Evolutionary conservation across 2,797 vertebrate species (phyloP).

Genomic region (Crypturellus tataupa): DNA sequence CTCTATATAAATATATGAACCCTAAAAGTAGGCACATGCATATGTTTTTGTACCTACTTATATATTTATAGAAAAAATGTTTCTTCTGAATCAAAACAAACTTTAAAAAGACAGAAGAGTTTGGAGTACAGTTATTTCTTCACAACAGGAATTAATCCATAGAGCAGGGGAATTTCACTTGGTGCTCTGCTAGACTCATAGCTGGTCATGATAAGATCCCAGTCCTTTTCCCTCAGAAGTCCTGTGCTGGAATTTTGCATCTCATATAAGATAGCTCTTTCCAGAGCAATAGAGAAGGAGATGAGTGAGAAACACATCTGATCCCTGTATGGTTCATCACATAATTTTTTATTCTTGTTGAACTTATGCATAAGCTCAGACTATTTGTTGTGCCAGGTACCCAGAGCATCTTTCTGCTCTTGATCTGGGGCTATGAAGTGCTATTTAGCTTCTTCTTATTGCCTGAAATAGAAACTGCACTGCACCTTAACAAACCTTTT

Average conservation of each 20-base stretch:
- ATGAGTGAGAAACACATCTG: neutral
- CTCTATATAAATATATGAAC: neutral
- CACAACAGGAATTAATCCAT: neutral
- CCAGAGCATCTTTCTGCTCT: neutral
- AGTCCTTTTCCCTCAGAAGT: neutral
- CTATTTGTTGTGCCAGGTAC: neutral
- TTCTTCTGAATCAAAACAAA: neutral
- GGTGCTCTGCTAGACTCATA: neutral
- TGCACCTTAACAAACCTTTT: neutral
- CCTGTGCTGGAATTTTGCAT: slow-evolving; percentile 10
- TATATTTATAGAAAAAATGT: neutral
- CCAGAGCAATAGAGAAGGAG: neutral
- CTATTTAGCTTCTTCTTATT: neutral
- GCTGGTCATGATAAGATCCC: neutral
- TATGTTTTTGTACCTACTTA: neutral
- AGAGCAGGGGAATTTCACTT: neutral
- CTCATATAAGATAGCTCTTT: neutral
- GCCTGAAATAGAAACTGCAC: neutral
- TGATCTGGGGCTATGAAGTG: neutral
- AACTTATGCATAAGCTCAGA: neutral
- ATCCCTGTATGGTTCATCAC: neutral
- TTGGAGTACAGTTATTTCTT: neutral
- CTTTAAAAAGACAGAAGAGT: neutral
- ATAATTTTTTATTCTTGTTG: neutral
- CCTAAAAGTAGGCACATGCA: neutral